Evolutionary conservation across 2,797 vertebrate species (phyloP).

Genomic region (Euphonia xanthogaster): DNA sequence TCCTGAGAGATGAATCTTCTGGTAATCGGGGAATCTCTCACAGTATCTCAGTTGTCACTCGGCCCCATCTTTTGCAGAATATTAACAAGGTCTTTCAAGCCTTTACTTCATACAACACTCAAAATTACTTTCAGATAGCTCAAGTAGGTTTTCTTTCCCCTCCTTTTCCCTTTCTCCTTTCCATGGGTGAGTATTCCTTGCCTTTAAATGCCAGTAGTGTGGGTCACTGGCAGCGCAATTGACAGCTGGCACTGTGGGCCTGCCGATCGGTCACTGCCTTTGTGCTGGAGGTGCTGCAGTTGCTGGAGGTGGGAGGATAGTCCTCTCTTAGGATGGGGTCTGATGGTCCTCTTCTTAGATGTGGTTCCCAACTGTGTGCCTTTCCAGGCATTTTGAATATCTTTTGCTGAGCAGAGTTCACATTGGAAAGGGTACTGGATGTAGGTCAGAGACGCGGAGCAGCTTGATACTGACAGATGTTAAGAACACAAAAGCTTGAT

Average conservation of each 20-base stretch:
- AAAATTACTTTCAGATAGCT: neutral
- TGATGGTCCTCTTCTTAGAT: neutral
- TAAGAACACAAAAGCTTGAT: neutral
- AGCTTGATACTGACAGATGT: neutral
- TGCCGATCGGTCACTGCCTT: neutral
- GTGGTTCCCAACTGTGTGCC: neutral
- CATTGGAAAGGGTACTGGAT: neutral
- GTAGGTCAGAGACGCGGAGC: neutral
- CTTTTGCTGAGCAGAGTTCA: neutral
- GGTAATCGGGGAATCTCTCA: neutral
- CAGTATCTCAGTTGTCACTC: neutral
- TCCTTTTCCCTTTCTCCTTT: neutral
- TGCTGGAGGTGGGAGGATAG: neutral
- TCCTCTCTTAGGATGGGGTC: neutral
- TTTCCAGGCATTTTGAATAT: neutral
- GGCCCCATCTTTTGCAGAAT: neutral
- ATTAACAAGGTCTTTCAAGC: neutral
- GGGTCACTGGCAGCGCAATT: neutral
- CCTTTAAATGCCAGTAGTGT: neutral
- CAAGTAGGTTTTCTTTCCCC: neutral
- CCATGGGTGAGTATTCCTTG: neutral
- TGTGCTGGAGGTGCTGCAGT: neutral
- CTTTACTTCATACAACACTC: neutral
- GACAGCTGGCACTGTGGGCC: neutral
- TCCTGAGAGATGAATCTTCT: neutral